phyloP scores from a whole-genome alignment of 2,113 vertebrate species.

The Phoxinus phoxinus region DNA sequence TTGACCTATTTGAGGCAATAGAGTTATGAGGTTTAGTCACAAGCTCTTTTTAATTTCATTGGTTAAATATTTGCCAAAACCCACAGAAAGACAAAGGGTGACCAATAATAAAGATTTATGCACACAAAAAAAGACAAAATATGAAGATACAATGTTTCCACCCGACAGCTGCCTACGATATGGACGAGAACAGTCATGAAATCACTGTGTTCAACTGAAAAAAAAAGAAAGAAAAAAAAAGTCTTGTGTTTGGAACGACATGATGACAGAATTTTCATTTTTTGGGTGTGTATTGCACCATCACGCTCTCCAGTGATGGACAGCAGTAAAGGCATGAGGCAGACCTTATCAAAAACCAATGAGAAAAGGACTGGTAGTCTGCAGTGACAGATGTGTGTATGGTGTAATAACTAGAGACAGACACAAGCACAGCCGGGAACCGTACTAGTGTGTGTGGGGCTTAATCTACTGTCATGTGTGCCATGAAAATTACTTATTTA shows the following conservation, averaged over 20 bases:
- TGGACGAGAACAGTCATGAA: background rate
- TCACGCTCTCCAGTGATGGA: background rate
- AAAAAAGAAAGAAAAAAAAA: background rate
- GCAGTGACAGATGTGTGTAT: conserved; percentile 9
- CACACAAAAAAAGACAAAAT: too few species aligned
- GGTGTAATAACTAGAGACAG: background rate
- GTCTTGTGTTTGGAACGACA: background rate
- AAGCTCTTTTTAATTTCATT: too few species aligned
- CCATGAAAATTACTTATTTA: background rate
- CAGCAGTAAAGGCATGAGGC: conserved; percentile 10
- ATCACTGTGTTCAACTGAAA: background rate
- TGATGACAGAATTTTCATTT: conserved; percentile 15
- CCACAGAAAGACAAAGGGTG: too few species aligned
- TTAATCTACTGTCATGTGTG: background rate
- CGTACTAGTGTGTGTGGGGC: background rate
- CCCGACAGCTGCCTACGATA: too few species aligned
- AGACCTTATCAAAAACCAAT: conserved; percentile 14
- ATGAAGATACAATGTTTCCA: too few species aligned
- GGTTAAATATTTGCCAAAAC: too few species aligned
- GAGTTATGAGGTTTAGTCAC: too few species aligned
- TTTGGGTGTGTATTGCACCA: conserved; percentile 1
- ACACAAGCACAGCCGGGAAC: background rate
- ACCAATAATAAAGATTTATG: too few species aligned
- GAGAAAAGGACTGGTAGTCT: conserved; percentile 3
- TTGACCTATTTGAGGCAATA: too few species aligned